Percentiles rank a stretch among this genome's conserved stretches.
Evolutionary conservation across 2,888 invertebrate species (phyloP).

Genomic region (Dynastes maya): DNA sequence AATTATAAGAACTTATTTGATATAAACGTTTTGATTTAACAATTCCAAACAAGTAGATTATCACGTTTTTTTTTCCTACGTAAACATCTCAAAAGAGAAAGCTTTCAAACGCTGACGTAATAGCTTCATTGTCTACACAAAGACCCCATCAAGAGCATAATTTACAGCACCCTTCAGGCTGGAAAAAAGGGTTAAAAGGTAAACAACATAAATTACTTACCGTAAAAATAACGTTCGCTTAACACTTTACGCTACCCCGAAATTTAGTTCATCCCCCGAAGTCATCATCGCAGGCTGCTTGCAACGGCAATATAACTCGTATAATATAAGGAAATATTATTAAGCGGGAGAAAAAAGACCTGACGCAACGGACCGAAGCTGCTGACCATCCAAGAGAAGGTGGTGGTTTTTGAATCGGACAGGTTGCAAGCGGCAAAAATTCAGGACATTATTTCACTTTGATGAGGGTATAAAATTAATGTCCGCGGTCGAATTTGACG

Average conservation of each 20-base stretch:
- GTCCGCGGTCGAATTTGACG: constrained; percentile 62
- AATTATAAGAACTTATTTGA: too few species aligned
- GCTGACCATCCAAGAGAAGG: constrained; percentile 55
- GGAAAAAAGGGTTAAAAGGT: constrained; percentile 48
- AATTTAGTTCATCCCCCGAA: constrained; percentile 45
- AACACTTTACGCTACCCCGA: constrained; percentile 49
- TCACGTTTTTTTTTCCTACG: neutral
- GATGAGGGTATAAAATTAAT: constrained; percentile 70
- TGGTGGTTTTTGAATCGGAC: constrained; percentile 56
- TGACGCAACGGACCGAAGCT: constrained; percentile 27
- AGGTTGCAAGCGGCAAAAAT: constrained; percentile 63
- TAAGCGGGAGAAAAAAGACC: constrained; percentile 51
- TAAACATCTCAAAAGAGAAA: constrained; percentile 9
- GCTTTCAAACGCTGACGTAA: constrained; percentile 18
- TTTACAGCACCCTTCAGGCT: constrained; percentile 38
- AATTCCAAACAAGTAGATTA: neutral
- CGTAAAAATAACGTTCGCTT: constrained; percentile 48
- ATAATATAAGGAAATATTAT: constrained; percentile 47
- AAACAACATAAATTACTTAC: constrained; percentile 51
- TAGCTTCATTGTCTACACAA: constrained; percentile 32
- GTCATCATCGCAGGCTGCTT: constrained; percentile 15
- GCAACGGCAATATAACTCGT: neutral
- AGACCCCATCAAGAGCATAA: constrained; percentile 30
- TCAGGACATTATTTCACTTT: constrained; percentile 66
- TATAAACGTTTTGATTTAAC: too few species aligned